phyloP scores from a whole-genome alignment of 2,797 vertebrate genomes.

The Melanotaenia parkinsoni region DNA sequence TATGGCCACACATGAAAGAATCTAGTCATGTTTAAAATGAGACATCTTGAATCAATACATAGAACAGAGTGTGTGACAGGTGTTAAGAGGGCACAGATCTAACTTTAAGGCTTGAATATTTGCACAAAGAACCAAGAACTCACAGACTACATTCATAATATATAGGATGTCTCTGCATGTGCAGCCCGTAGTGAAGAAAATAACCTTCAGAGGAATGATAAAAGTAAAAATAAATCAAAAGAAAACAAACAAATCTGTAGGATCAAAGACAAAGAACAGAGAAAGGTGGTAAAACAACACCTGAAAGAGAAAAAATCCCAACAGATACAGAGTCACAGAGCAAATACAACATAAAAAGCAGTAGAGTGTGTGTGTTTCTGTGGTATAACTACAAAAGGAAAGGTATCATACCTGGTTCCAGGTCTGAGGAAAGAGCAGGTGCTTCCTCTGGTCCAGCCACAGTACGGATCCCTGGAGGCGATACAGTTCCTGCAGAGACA shows the following conservation, averaged over 20 bases:
- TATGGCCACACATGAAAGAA: constrained; percentile 34
- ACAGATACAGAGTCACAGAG: not conserved
- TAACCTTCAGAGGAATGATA: constrained; percentile 38
- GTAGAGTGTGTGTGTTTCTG: constrained; percentile 3
- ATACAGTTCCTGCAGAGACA: constrained; percentile 88
- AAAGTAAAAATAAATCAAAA: constrained; percentile 36
- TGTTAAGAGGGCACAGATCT: constrained; percentile 55
- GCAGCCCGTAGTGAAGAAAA: constrained; percentile 25
- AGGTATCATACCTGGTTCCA: constrained; percentile 86
- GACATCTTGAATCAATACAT: constrained; percentile 59
- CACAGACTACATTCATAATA: constrained; percentile 50
- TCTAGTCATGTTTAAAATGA: constrained; percentile 33
- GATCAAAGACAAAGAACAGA: not conserved
- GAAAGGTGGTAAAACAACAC: constrained; percentile 10
- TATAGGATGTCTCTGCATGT: constrained; percentile 32
- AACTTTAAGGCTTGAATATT: constrained; percentile 43
- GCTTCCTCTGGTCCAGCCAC: constrained; percentile 92
- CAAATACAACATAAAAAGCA: not conserved
- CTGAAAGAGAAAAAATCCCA: not conserved
- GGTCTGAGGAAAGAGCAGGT: constrained; percentile 91
- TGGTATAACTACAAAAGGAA: constrained; percentile 1
- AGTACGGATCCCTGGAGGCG: constrained; percentile 93
- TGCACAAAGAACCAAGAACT: constrained; percentile 33
- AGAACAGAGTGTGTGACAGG: constrained; percentile 38
- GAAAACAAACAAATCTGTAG: constrained; percentile 8